Percentiles rank a stretch among this genome's conserved stretches.
phyloP scores from a whole-genome alignment of 2,113 vertebrate species.

The Chamaea fasciata region DNA sequence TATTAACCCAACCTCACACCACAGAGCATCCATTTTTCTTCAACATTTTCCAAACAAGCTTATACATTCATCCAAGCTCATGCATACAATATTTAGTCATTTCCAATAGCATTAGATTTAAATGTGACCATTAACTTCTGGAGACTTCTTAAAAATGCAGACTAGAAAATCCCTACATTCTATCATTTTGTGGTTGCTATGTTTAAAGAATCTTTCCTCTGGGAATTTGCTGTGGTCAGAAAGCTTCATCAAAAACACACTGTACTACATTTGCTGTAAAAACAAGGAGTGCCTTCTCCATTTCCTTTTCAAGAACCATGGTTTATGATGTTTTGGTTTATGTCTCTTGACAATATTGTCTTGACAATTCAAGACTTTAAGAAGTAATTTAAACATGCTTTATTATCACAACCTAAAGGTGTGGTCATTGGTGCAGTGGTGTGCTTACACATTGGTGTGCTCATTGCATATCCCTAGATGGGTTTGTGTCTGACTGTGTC shows the following conservation, averaged over 20 bases:
- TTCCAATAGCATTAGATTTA: background rate
- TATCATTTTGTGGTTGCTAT: background rate
- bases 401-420: background rate
- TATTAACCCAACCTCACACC: background rate
- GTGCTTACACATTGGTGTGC: background rate
- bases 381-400: background rate
- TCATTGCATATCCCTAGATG: background rate
- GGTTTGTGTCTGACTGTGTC: background rate
- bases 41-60: background rate
- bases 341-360: background rate
- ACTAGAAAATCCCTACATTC: background rate
- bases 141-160: background rate
- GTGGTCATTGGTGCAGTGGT: background rate
- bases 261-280: background rate
- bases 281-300: background rate
- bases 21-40: background rate
- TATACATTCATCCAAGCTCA: background rate
- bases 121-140: background rate
- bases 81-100: background rate
- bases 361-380: background rate
- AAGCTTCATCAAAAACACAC: background rate
- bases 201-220: slow-evolving; percentile 8
- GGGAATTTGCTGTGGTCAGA: slow-evolving; percentile 16
- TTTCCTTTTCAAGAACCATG: background rate
- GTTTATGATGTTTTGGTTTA: slow-evolving; percentile 15